Evolutionary conservation across 2,888 invertebrate genomes (phyloP).

Genomic region (Brachyptera putata): DNA sequence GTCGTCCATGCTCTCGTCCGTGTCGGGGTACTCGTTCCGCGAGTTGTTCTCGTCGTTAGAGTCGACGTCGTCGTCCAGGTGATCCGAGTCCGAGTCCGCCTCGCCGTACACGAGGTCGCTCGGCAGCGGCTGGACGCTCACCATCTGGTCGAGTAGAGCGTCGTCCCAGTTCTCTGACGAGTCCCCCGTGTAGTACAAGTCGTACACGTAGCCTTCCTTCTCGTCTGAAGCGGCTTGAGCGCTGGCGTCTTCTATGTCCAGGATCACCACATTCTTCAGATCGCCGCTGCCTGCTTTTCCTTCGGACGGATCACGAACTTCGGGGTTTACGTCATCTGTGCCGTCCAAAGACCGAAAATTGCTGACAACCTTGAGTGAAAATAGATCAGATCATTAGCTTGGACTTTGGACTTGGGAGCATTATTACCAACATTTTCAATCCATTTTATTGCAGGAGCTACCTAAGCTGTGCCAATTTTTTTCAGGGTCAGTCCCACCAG

Average conservation of each 20-base stretch:
- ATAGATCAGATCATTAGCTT: neutral
- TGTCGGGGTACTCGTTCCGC: slow-evolving; percentile 75
- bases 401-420: no score
- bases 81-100: slow-evolving; percentile 41
- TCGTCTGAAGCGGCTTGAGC: neutral
- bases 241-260: slow-evolving; percentile 20
- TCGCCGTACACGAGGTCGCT: slow-evolving; percentile 32
- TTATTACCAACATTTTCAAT: no score
- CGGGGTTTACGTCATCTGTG: slow-evolving; percentile 36
- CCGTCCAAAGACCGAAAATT: slow-evolving; percentile 49
- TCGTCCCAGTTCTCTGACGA: slow-evolving; percentile 48
- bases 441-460: no score
- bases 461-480: no score
- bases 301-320: no score
- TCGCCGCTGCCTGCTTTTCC: no score
- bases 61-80: slow-evolving; percentile 54
- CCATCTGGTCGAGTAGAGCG: slow-evolving; percentile 43
- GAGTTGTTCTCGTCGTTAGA: slow-evolving; percentile 76
- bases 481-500: no score
- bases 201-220: slow-evolving; percentile 52
- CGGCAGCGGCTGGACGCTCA: slow-evolving; percentile 42
- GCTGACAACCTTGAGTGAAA: slow-evolving; percentile 51
- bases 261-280: slow-evolving; percentile 25
- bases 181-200: slow-evolving; percentile 55
- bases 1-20: slow-evolving; percentile 57